Base-by-base conservation (phyloP, 2,888 invertebrate genomes). In the Trachelus iudaicus region DNA sequence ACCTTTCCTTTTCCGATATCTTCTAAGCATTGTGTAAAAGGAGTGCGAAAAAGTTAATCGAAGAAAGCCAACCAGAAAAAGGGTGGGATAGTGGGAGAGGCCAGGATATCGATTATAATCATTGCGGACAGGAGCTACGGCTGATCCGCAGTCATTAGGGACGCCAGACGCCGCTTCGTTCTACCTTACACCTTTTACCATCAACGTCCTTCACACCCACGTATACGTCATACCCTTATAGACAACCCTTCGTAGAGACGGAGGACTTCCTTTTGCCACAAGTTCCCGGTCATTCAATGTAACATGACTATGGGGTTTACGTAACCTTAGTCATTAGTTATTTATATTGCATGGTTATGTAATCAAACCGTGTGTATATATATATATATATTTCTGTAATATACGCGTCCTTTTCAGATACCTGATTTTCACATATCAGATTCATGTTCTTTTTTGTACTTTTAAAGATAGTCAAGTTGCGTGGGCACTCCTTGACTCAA, bases 21-120 rank as follows among this genome's bases (percentile, higher is more conserved):
- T 13, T 31, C 71, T 34, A 71, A 23, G 23, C 56, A 56, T 23
- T 56, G 56, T 56, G 56, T 9, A 56, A 23, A 9, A 2, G 56
- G 9, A 23, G 15, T 23, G 23, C 23, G 15, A 31, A 30, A 71
- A 34, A 31, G 76, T 76, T 69, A 76, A 75, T 23, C 35, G 34
- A 4, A 74, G 68, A 33, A 40, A 76, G 33, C 35, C 30, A 73
- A 12, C 35, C 23, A 15, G 73, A 76, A 69, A 75, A 71, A 69
- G 74, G 4, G 73, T 34, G 75, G 33, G 73, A 69, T 69, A 75
- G 77, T 69, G 75, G 69, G 76, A 76, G 78, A 81, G 85, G 81
- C 84, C 81, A 83, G 86, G 84, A 87, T 89, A 90, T 90, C 90
- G 90, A 90, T 90, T 90, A 85, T 86, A 89, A 89, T 88, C 87